Conservation (phyloP, 2,113 vertebrate genomes). For the Brachyistius frenatus region DNA sequence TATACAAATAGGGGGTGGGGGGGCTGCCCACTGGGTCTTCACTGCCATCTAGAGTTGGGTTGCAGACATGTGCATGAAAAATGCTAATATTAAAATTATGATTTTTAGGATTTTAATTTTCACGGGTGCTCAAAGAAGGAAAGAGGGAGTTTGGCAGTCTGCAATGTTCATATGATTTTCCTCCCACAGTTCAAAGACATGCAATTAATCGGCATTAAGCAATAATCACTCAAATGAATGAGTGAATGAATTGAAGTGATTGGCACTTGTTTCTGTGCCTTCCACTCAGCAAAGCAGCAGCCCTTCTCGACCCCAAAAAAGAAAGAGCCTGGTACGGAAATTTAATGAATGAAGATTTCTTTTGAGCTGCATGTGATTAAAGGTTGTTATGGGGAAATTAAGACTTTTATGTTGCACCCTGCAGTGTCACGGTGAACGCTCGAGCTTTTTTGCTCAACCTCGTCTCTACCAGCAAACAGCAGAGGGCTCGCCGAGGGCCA, state of each 20-base stretch:
- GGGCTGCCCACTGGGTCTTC: conserved; percentile 69
- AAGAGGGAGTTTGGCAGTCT: not conserved
- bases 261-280: conserved; percentile 4
- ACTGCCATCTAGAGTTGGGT: conserved; percentile 83
- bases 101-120: not conserved
- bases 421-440: not conserved
- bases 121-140: not conserved
- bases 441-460: not conserved
- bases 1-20: not conserved
- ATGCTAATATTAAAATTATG: conserved; percentile 32
- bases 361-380: conserved; percentile 25
- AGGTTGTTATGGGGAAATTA: conserved; percentile 26
- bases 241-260: not conserved
- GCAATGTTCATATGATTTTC: not conserved
- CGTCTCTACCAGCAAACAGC: conserved; percentile 26
- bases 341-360: not conserved
- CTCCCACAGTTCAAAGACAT: conserved; percentile 1
- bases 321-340: not conserved
- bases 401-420: not conserved
- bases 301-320: not conserved
- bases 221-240: not conserved
- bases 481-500: conserved; percentile 38
- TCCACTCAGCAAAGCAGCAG: not conserved
- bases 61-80: conserved; percentile 32
- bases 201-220: not conserved